Evolutionary conservation across 1,140 invertebrate species (phyloP), one percentile per base, ranked within the genome.

Genomic region (Aphidius ervi): DNA sequence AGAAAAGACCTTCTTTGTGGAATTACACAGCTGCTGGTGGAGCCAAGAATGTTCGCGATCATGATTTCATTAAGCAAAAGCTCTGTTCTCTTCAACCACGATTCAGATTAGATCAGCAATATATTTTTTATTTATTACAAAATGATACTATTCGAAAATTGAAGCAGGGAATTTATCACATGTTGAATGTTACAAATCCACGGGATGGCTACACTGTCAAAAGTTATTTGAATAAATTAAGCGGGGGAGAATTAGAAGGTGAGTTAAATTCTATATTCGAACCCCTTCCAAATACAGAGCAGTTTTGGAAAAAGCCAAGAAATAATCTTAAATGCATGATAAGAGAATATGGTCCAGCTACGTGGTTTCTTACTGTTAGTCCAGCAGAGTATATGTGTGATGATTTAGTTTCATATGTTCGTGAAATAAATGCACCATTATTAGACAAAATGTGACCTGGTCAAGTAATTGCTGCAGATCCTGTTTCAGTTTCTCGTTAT

Each of bases 281-380:
- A 42, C 52, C 40, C 8, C 39, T 54, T 40, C 52, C 9, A 42
- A 54, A 54, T 42, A 42, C 52, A 40, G 52, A 59, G 55, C 9
- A 37, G 65, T 46, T 54, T 39, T 54, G 52, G 52, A 37, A 39
- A 54, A 54, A 54, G 52, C 52, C 52, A 39, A 39, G 52, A 41
- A 54, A 54, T 54, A 54, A 54, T 42, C 42, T 54, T n/a, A 41
- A 40, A n/a, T 54, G 40, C 40, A 74, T 73, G 70, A 63, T 60
- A 31, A 58, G 63, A 9, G 42, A 77, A 54, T 76, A 75, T 59
- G 73, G 73, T 10, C 65, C 72, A 31, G 70, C 70, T 16, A 75
- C 70, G 6, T 77, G 72, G 68, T 79, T 76, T 68, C 52, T 79
- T 2, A 76, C 73, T 5, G 59, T 76, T 3, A 76, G 73, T 66